Conservation (phyloP, 2,888 invertebrate genomes). For the Plebejus anna region DNA sequence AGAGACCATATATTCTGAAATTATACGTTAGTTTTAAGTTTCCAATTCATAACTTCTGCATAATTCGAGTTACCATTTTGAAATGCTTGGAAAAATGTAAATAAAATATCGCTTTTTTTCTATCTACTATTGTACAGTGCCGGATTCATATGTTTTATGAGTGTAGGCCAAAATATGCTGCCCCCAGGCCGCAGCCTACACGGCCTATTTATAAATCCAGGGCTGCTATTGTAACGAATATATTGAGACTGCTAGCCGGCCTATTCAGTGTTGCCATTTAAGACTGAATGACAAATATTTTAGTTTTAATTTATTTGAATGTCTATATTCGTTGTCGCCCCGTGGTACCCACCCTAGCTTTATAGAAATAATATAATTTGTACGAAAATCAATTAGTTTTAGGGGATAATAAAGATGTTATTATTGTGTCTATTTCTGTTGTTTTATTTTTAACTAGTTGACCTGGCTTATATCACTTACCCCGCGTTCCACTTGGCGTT, state of each 20-base stretch:
- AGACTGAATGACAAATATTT: conserved; percentile 55
- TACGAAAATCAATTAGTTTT: conserved; percentile 53
- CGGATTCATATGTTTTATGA: too few relatives aligned
- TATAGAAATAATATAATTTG: conserved; percentile 48
- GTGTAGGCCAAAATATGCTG: too few relatives aligned
- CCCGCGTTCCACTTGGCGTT: too few relatives aligned
- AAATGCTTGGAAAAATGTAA: conserved; percentile 61
- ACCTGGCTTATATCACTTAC: too few relatives aligned
- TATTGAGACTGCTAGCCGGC: conserved; percentile 33
- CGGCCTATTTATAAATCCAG: too few relatives aligned
- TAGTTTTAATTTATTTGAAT: conserved; percentile 38
- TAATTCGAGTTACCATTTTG: conserved; percentile 73
- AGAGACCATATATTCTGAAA: conserved; percentile 51
- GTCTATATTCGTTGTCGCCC: conserved; percentile 41
- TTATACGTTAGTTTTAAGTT: conserved; percentile 50
- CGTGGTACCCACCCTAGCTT: conserved; percentile 66
- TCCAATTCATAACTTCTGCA: conserved; percentile 55
- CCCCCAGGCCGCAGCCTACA: too few relatives aligned
- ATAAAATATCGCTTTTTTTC: conserved; percentile 54
- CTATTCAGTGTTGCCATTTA: conserved; percentile 63
- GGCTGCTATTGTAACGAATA: conserved; percentile 35
- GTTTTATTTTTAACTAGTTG: conserved; percentile 29
- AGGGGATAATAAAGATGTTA: conserved; percentile 65
- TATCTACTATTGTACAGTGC: conserved; percentile 38
- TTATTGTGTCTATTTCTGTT: conserved; percentile 42